Percentiles rank a stretch among this genome's conserved stretches.
These are phyloP conservation scores for Eupithecia exiguata DNA, from an alignment of 2,888 invertebrate species.

Conservation along the genomic window DNA sequence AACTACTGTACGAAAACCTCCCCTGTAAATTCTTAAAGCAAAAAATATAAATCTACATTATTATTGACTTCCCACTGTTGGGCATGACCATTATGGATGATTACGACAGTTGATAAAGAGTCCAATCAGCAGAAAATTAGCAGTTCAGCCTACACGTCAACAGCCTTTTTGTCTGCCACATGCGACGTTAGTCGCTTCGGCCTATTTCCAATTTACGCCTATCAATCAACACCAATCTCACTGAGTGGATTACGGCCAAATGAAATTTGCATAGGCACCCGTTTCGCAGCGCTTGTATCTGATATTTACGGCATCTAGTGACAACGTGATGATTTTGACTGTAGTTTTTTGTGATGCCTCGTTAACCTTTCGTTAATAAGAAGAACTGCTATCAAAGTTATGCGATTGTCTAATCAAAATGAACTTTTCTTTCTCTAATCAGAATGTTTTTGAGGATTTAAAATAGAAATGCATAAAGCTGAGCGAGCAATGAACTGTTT, in stretches of 20 bases:
- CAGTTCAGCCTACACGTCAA: constrained; percentile 23
- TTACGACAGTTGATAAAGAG: background rate
- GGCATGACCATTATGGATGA: background rate
- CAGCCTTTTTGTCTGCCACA: constrained; percentile 42
- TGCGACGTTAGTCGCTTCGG: constrained; percentile 56
- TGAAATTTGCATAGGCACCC: constrained; percentile 87
- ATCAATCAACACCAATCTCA: constrained; percentile 88
- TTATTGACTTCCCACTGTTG: background rate
- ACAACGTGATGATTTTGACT: constrained; percentile 34
- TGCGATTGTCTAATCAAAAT: background rate
- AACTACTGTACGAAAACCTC: no score
- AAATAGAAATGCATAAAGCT: background rate
- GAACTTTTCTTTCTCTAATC: no score
- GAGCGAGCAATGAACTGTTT: constrained; percentile 1
- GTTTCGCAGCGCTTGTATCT: constrained; percentile 61
- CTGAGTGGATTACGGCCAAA: constrained; percentile 88
- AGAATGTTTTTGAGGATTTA: background rate
- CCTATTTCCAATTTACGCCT: constrained; percentile 88
- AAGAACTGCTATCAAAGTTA: background rate
- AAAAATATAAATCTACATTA: background rate
- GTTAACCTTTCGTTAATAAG: background rate
- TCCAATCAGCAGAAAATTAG: constrained; percentile 24
- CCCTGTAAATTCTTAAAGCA: no score
- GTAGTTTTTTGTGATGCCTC: constrained; percentile 2
- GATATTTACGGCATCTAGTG: constrained; percentile 59